Conservation (phyloP, 35 echinoderm and acorn worm species). For the Nesometra sesokonis region DNA sequence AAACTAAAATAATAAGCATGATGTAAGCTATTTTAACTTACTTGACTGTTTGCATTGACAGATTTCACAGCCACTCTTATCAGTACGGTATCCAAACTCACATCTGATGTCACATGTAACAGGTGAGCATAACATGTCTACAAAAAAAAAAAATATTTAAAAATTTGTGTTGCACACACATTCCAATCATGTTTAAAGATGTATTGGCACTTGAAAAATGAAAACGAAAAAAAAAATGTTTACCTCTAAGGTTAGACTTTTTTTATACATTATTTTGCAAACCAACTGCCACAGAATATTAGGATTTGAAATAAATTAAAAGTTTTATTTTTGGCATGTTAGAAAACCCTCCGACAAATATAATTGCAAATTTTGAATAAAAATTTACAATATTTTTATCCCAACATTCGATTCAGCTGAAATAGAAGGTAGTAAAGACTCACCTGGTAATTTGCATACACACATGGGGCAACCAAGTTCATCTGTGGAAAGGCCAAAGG, state of each 20-base stretch:
- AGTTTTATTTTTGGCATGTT: no score
- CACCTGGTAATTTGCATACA: constrained; percentile 29
- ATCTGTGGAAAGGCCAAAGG: constrained; percentile 19
- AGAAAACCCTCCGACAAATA: no score
- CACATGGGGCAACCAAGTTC: constrained; percentile 17
- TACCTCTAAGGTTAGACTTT: no score
- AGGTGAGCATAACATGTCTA: background rate
- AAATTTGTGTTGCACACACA: no score
- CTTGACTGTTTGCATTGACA: constrained; percentile 19
- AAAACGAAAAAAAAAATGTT: no score
- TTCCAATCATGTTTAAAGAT: no score
- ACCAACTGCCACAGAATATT: no score
- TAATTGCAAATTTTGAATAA: no score
- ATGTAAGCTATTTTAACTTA: background rate
- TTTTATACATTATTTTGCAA: background rate
- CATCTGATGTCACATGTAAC: constrained; percentile 16
- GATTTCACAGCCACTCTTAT: constrained; percentile 16
- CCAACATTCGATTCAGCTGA: no score
- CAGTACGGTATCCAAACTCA: constrained; percentile 20
- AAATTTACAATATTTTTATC: no score
- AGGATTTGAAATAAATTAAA: no score
- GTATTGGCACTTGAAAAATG: no score
- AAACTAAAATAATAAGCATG: background rate
- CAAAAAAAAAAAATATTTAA: background rate
- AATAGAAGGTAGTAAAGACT: background rate